Evolutionary conservation across 2,113 vertebrate species (phyloP).

Genomic region (Ochotona curzoniae): DNA sequence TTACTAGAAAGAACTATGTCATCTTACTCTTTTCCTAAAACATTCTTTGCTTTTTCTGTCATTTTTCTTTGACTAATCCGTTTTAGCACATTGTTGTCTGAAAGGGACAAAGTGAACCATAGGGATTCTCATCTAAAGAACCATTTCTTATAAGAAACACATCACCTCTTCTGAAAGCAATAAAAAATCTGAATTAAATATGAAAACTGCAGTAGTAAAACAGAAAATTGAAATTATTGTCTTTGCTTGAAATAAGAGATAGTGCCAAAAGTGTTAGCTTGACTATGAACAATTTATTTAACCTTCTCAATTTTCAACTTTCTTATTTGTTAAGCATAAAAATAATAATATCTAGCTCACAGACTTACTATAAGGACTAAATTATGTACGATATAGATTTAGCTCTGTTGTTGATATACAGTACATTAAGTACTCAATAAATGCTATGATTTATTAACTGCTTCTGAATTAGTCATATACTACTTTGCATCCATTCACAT

Average conservation of each 20-base stretch:
- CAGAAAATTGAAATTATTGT: neutral
- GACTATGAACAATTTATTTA: neutral
- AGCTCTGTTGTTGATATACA: neutral
- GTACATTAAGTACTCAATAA: neutral
- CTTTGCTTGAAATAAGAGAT: neutral
- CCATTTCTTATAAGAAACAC: neutral
- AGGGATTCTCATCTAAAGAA: neutral
- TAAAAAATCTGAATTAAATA: constrained; percentile 7
- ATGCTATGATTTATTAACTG: neutral
- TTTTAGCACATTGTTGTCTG: neutral
- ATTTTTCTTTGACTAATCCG: constrained; percentile 25
- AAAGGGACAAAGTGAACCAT: neutral
- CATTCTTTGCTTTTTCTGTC: neutral
- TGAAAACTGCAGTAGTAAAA: neutral
- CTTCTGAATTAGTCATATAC: neutral
- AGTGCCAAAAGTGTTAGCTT: neutral
- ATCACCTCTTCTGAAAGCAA: neutral
- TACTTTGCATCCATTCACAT: constrained; percentile 23
- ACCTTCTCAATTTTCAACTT: neutral
- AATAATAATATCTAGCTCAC: neutral
- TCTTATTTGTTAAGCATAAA: constrained; percentile 40
- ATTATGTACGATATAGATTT: neutral
- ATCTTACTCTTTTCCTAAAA: constrained; percentile 3
- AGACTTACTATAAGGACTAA: neutral
- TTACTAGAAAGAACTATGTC: neutral